Evolutionary conservation across 37 sponge, comb jelly and placozoan species (phyloP).

Genomic region (Beroe ovata): DNA sequence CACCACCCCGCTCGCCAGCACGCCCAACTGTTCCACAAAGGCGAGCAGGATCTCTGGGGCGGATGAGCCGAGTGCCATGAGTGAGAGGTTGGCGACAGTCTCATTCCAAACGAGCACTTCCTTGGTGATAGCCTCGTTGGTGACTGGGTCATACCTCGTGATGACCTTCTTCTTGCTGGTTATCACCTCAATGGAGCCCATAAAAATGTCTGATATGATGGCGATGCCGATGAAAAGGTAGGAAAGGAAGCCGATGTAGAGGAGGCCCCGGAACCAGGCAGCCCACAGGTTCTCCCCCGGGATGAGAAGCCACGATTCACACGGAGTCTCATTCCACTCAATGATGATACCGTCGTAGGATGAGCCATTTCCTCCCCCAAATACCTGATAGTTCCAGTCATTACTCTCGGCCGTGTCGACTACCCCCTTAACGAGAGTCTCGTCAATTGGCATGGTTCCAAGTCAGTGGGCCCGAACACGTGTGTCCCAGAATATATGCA

Average conservation of each 20-base stretch:
- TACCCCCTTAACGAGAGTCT: neutral
- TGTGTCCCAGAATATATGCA: too few species aligned
- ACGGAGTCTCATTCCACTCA: neutral
- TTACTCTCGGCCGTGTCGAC: neutral
- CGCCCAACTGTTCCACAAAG: conserved; percentile 64
- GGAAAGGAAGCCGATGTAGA: conserved; percentile 69
- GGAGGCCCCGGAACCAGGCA: conserved; percentile 45
- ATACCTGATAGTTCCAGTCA: neutral
- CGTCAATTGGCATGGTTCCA: neutral
- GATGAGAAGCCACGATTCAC: conserved; percentile 61
- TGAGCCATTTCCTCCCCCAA: neutral
- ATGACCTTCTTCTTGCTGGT: conserved; percentile 69
- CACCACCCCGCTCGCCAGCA: conserved; percentile 24
- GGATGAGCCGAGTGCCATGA: conserved; percentile 77
- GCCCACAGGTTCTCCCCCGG: conserved; percentile 75
- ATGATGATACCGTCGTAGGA: conserved; percentile 33
- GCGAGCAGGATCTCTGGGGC: conserved; percentile 77
- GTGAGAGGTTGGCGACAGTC: conserved; percentile 76
- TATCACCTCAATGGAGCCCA: conserved; percentile 76
- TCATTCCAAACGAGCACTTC: conserved; percentile 78
- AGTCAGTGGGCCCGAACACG: too few species aligned
- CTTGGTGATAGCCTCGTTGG: conserved; percentile 55
- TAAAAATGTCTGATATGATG: conserved; percentile 74
- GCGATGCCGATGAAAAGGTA: conserved; percentile 76
- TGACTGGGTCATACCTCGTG: conserved; percentile 69